Evolutionary conservation across 2,797 vertebrate species (phyloP).

Genomic region (Adelosebastes latens): DNA sequence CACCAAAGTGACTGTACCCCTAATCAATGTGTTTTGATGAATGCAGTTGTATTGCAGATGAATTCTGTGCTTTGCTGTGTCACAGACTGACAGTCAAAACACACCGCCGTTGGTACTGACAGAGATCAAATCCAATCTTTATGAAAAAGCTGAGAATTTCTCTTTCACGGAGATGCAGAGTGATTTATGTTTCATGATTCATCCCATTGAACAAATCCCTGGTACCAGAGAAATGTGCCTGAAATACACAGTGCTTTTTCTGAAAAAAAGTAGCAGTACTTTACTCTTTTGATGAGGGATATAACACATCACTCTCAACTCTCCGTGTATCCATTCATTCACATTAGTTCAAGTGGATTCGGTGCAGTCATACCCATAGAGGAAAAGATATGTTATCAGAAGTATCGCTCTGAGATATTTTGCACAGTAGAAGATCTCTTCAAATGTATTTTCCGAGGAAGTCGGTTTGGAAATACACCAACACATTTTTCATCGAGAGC

Average conservation of each 20-base stretch:
- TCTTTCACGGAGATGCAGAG: slow-evolving; percentile 59
- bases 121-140: slow-evolving; percentile 66
- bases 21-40: slow-evolving; percentile 62
- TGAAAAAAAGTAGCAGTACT: slow-evolving; percentile 45
- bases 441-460: slow-evolving; percentile 69
- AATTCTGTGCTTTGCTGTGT: slow-evolving; percentile 44
- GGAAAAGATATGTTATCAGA: slow-evolving; percentile 73
- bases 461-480: slow-evolving; percentile 62
- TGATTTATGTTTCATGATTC: slow-evolving; percentile 69
- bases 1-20: slow-evolving; percentile 14
- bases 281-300: slow-evolving; percentile 69
- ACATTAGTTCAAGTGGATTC: slow-evolving; percentile 73
- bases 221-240: slow-evolving; percentile 59
- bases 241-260: slow-evolving; percentile 57
- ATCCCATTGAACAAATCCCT: slow-evolving; percentile 65
- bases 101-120: slow-evolving; percentile 49
- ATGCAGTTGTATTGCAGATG: slow-evolving; percentile 39
- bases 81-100: slow-evolving; percentile 61
- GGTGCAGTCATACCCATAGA: slow-evolving; percentile 62
- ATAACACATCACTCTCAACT: slow-evolving; percentile 63
- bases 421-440: slow-evolving; percentile 60
- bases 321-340: slow-evolving; percentile 71
- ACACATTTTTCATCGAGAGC: slow-evolving; percentile 55
- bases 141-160: slow-evolving; percentile 48
- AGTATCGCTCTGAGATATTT: slow-evolving; percentile 65